Percentiles rank a stretch among this genome's conserved stretches.
phyloP scores from a whole-genome alignment of 2,113 vertebrate species.

The Emydocephalus ijimae region DNA sequence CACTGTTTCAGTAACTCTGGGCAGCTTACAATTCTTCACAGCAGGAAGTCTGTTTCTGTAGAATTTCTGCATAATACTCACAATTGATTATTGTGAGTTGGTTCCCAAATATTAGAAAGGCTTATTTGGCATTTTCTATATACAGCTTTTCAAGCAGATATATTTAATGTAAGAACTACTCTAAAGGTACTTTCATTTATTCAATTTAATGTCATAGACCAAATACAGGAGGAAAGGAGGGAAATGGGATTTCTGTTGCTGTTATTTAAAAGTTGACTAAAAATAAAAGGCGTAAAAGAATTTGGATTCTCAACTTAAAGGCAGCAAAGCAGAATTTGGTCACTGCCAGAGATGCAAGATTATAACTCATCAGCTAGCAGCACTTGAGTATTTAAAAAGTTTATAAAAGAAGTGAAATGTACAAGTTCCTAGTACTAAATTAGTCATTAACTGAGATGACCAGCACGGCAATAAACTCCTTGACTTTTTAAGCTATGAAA shows the following conservation, averaged over 20 bases:
- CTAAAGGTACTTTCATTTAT: not conserved
- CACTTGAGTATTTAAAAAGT: not conserved
- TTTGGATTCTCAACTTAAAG: not conserved
- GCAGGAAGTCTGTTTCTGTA: not conserved
- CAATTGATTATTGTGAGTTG: not conserved
- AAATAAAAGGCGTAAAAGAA: not conserved
- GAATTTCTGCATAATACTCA: not conserved
- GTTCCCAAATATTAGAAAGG: not conserved
- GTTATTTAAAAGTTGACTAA: not conserved
- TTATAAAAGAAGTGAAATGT: not conserved
- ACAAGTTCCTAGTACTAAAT: not conserved
- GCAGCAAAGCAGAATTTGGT: not conserved
- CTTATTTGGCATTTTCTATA: not conserved
- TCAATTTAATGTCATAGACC: not conserved
- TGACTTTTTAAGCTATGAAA: not conserved
- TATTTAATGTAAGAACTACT: not conserved
- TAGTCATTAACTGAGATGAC: slow-evolving; percentile 1
- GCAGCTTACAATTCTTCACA: too few relatives aligned
- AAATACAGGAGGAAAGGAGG: not conserved
- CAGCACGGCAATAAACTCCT: not conserved
- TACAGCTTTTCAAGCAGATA: not conserved
- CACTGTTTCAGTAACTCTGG: too few relatives aligned
- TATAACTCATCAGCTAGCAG: not conserved
- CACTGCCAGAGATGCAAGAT: not conserved
- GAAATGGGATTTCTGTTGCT: not conserved